Evolutionary conservation across 1,140 invertebrate species (phyloP).

Genomic region (Tetranychus urticae): DNA sequence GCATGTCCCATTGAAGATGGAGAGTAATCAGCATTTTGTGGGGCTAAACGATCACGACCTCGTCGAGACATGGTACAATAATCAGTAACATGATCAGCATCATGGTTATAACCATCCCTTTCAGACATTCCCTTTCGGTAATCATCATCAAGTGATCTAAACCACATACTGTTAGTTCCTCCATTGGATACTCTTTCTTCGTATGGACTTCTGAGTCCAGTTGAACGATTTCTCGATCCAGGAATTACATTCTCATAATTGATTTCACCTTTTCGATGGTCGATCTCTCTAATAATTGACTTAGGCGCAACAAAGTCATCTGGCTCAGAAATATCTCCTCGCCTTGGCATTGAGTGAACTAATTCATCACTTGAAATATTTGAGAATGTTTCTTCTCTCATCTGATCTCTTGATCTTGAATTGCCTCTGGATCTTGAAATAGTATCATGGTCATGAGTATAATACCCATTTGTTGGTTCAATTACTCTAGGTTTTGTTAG

Average conservation of each 20-base stretch:
- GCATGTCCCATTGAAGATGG: not conserved
- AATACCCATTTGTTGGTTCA: too few relatives aligned
- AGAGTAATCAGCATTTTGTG: not conserved
- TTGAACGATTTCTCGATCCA: not conserved
- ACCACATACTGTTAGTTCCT: not conserved
- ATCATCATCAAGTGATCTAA: not conserved
- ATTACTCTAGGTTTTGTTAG: not conserved
- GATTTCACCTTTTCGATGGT: not conserved
- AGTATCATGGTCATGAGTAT: too few relatives aligned
- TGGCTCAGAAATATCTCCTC: not conserved
- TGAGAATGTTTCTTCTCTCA: too few relatives aligned
- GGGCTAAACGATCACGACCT: not conserved
- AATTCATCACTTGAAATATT: constrained; percentile 4
- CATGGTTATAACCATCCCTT: not conserved
- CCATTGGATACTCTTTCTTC: not conserved
- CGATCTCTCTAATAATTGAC: not conserved
- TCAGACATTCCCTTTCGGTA: not conserved
- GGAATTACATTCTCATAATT: not conserved
- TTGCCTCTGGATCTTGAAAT: too few relatives aligned
- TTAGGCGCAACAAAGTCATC: not conserved
- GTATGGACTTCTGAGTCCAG: not conserved
- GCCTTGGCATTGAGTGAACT: too few relatives aligned
- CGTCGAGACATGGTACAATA: not conserved
- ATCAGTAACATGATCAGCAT: not conserved
- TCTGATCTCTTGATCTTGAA: too few relatives aligned